Conservation (phyloP, 2,113 vertebrate genomes). For the Ahaetulla prasina region DNA sequence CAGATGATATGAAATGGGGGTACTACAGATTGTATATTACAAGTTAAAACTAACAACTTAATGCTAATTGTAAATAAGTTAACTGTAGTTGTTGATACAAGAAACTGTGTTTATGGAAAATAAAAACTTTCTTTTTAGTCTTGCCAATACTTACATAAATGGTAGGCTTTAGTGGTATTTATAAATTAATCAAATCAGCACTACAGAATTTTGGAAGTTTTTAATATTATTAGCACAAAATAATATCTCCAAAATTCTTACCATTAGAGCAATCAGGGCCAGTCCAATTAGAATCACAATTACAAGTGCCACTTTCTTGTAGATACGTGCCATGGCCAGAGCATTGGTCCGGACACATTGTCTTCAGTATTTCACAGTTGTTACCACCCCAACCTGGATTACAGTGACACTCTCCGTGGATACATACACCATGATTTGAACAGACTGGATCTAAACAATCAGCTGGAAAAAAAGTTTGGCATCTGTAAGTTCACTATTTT, state of each 20-base stretch:
- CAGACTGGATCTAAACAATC: conserved; percentile 93
- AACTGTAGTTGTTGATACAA: not conserved
- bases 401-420: conserved; percentile 94
- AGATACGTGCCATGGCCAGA: conserved; percentile 90
- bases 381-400: conserved; percentile 90
- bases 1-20: not conserved
- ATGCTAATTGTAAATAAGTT: not conserved
- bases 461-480: conserved; percentile 65
- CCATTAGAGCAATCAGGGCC: conserved; percentile 94
- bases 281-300: conserved; percentile 90
- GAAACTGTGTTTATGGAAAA: not conserved
- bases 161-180: not conserved
- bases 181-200: not conserved
- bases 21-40: not conserved
- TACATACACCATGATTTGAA: conserved; percentile 87
- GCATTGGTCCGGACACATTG: conserved; percentile 93
- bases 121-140: not conserved
- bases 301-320: conserved; percentile 86
- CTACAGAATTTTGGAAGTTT: not conserved
- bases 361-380: conserved; percentile 89
- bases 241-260: conserved; percentile 57
- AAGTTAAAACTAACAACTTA: not conserved
- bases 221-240: not conserved
- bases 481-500: not conserved
- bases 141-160: not conserved